Evolutionary conservation across 2,113 vertebrate species (phyloP), one percentile per base, ranked within the genome.

Genomic region (Probosciger aterrimus): DNA sequence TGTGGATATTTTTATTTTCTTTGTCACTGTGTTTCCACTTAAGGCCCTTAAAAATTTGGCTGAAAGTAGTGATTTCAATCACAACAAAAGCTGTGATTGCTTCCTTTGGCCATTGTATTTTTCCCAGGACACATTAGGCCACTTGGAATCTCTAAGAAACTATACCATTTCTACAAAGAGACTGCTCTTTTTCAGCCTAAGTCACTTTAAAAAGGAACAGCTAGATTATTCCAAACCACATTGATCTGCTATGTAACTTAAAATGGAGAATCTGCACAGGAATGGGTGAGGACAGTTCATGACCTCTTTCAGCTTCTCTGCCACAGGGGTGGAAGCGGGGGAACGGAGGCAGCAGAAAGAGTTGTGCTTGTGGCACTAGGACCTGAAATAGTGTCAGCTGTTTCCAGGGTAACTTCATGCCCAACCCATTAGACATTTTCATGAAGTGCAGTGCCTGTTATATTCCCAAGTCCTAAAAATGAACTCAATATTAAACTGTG

Each of bases 1-100:
- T 33, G 57, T 67, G 70, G 84, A 71, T 89, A 65, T 91, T 91
- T 86, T 76, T 89, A 52, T 87, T 89, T 86, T 76, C 75, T 91
- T 89, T 75, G 41, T 81, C 62, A 24, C 37, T 87, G 13, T 70
- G 28, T 75, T 93, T 79, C n/a, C 28, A 75, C 33, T 90, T 37
- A 63, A 0, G 4, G 19, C 28, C 71, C 33, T 41, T 11, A 44
- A 50, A 49, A 13, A 46, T 73, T 59, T 64, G 47, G 10, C 46
- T 67, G 12, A 11, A 67, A 71, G 47, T 27, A 35, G 25, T 25
- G 74, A 57, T 67, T 78, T 71, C 84, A 57, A 46, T 31, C 24
- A 28, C 35, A 71, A n/a, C 23, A 73, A 50, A 71, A 82, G 6
- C 43, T 47, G 33, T 55, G 31, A 31, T 46, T 9, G 27, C 35